A percentile compares a stretch with the other conserved stretches of the same genome.
phyloP scores from a whole-genome alignment of 2,113 vertebrate species.

The Callionymus lyra region DNA sequence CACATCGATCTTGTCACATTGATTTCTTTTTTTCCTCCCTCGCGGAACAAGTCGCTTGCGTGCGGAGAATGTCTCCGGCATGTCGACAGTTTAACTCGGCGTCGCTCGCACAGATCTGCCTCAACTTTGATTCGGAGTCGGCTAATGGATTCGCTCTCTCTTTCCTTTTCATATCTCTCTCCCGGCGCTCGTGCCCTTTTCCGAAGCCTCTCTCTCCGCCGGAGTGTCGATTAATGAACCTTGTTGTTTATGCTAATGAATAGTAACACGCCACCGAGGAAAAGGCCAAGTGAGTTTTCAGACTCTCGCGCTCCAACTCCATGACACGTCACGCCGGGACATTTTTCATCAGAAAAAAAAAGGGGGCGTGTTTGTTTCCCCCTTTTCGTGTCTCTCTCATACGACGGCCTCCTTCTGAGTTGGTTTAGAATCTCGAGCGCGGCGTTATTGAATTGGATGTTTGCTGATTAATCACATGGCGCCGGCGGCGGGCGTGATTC shows the following conservation, averaged over 20 bases:
- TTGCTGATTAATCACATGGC: constrained; percentile 60
- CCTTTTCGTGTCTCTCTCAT: constrained; percentile 7
- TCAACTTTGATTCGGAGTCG: too few relatives aligned
- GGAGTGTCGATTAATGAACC: constrained; percentile 59
- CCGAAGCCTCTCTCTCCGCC: constrained; percentile 50
- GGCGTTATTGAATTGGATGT: constrained; percentile 67
- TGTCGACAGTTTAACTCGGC: too few relatives aligned
- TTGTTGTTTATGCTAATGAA: constrained; percentile 64
- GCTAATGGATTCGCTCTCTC: constrained; percentile 1
- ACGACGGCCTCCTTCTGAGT: constrained; percentile 38
- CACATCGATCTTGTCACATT: too few relatives aligned
- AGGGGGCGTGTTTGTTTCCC: constrained; percentile 41
- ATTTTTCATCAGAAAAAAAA: constrained; percentile 19
- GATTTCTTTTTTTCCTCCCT: too few relatives aligned
- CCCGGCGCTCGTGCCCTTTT: too few relatives aligned
- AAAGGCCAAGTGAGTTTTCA: constrained; percentile 58
- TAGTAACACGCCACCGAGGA: constrained; percentile 43
- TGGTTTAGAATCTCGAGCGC: constrained; percentile 58
- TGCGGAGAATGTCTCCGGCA: too few relatives aligned
- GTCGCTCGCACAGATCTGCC: too few relatives aligned
- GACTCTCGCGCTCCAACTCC: constrained; percentile 32
- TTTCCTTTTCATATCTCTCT: constrained; percentile 52
- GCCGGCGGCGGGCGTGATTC: constrained; percentile 52
- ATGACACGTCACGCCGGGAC: constrained; percentile 25
- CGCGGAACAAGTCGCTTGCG: too few relatives aligned